phyloP scores from a whole-genome alignment of 2,113 vertebrate genomes.

The Crotalus horridus region DNA sequence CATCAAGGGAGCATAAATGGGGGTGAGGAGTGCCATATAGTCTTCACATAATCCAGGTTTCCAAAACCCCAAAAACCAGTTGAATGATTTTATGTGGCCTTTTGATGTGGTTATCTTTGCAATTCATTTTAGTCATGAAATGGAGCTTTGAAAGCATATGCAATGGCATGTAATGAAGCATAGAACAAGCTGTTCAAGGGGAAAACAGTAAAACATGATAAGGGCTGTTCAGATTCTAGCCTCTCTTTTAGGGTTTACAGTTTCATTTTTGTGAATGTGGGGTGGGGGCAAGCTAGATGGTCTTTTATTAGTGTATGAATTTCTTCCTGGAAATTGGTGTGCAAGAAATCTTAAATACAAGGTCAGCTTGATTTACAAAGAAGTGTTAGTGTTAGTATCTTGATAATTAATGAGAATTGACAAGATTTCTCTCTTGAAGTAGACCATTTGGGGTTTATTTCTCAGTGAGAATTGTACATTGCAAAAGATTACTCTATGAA shows the following conservation, averaged over 20 bases:
- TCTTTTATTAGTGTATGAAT: neutral
- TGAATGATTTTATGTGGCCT: neutral
- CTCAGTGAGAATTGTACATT: neutral
- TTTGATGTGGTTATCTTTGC: neutral
- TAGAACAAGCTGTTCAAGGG: neutral
- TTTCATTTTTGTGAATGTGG: neutral
- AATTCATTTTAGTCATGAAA: neutral
- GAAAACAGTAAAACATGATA: neutral
- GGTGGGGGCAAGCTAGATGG: neutral
- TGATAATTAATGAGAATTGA: neutral
- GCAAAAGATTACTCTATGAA: neutral
- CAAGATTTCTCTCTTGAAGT: neutral
- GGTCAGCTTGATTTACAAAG: neutral
- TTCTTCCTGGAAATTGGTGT: conserved; percentile 28
- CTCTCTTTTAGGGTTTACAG: neutral
- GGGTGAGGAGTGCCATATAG: neutral
- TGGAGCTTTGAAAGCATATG: neutral
- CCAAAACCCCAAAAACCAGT: neutral
- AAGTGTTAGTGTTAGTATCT: neutral
- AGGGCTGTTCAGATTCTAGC: neutral
- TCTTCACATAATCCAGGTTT: neutral
- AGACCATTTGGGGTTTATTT: neutral
- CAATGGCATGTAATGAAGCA: neutral
- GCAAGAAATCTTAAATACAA: conserved; percentile 23
- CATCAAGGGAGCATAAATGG: neutral